Conservation (phyloP, 1,140 invertebrate species). For the Phymorhynchus buccinoides region DNA sequence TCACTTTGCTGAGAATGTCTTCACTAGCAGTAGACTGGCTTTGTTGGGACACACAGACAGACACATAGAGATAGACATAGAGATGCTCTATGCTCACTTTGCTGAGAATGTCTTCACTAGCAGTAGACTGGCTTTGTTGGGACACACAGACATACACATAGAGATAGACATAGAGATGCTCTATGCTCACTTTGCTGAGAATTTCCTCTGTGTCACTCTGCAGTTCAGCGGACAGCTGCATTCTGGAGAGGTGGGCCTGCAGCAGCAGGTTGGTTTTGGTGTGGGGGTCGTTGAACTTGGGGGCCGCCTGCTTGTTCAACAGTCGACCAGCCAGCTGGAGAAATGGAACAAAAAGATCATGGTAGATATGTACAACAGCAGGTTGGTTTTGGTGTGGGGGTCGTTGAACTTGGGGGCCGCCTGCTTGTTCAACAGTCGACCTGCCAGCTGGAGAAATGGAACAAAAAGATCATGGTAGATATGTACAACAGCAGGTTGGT, state of each 20-base stretch:
- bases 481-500: too few relatives aligned
- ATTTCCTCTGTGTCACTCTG: slow-evolving; percentile 97
- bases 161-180: neutral
- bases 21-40: too few relatives aligned
- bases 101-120: too few relatives aligned
- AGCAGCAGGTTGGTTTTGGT: slow-evolving; percentile 96
- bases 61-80: neutral
- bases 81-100: neutral
- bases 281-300: slow-evolving; percentile 95
- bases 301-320: slow-evolving; percentile 83
- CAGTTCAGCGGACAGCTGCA: slow-evolving; percentile 92
- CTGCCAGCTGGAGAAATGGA: too few relatives aligned
- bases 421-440: too few relatives aligned
- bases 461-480: too few relatives aligned
- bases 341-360: too few relatives aligned
- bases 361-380: too few relatives aligned
- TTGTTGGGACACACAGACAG: neutral
- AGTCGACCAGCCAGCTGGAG: slow-evolving; percentile 83
- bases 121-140: too few relatives aligned
- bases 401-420: too few relatives aligned
- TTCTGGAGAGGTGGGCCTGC: slow-evolving; percentile 95
- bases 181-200: slow-evolving; percentile 80
- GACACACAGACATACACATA: slow-evolving; percentile 4
- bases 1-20: too few relatives aligned
- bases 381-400: too few relatives aligned